Evolutionary conservation across 92 coral and sea anemone species (phyloP), one percentile per base, ranked within the genome.

Genomic region (Blastomussa wellsi): DNA sequence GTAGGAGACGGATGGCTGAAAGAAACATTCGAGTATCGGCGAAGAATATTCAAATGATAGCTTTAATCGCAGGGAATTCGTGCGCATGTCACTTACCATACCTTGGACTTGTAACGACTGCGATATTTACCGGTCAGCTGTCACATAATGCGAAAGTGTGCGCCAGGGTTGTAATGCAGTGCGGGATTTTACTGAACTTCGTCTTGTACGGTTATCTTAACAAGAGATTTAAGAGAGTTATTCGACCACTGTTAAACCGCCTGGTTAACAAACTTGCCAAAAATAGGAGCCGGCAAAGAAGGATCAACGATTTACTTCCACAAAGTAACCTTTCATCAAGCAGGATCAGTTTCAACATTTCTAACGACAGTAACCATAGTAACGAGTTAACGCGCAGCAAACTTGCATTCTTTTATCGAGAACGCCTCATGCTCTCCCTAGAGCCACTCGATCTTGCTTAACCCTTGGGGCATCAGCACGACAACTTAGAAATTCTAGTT

Each of bases 1-100:
- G 90, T 75, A 68, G 84, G 44, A 85, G 91, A 75, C 92, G 95
- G 82, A 85, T 81, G 64, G 94, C 84, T 16, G 93, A 91, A 79
- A 79, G 95, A 28, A 94, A 82, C 66, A 86, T 67, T 67, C 90
- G 95, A 79, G 88, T 89, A 15, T 87, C 90, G 71, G 75, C 81
- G 78, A 94, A 91, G 83, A 94, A 94, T 77, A 89, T 91, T 76
- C 90, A 87, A 72, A 92, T 94, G 78, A 88, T 91, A 35, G 88
- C 82, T 19, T 75, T 94, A 29, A 79, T 89, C 0, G 80, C 82
- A 1, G 89, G 84, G 36, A 73, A 91, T 11, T 72, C 88, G 67
- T 87, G 89, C 70, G 82, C 87, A 68, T 90, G 97, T 65, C 86
- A 91, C 72, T 72, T 89, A 79, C 88, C 82, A 11, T 84, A 91